Percentiles rank a stretch among this genome's conserved stretches.
Conservation (phyloP, 2,888 invertebrate genomes). For the Incurvaria masculella region DNA sequence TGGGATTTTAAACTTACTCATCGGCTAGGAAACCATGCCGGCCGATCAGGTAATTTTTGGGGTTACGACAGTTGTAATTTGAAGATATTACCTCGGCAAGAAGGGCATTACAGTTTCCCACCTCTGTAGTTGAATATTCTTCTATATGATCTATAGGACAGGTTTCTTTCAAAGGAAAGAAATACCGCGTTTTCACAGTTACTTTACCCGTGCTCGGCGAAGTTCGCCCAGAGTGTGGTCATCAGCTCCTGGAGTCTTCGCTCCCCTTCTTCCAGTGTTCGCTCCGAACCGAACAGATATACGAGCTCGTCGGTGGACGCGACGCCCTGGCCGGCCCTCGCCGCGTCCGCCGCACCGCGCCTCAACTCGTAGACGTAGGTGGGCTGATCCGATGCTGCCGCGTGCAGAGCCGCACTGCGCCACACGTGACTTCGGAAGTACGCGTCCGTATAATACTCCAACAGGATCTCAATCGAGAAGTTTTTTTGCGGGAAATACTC, state of each 20-base stretch:
- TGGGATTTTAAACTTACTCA: too few species aligned
- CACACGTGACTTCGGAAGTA: slow-evolving; percentile 39
- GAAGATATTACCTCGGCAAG: too few species aligned
- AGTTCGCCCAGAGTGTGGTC: slow-evolving; percentile 36
- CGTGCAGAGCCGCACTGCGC: slow-evolving; percentile 31
- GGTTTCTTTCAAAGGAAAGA: too few species aligned
- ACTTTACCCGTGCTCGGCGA: slow-evolving; percentile 42
- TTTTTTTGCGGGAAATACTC: slow-evolving; percentile 32
- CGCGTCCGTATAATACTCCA: slow-evolving; percentile 42
- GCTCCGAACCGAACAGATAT: slow-evolving; percentile 30
- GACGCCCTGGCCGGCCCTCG: slow-evolving; percentile 30
- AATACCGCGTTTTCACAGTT: too few species aligned
- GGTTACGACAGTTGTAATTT: too few species aligned
- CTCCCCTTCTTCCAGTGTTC: slow-evolving; percentile 28
- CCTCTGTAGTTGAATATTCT: too few species aligned
- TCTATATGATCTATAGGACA: too few species aligned
- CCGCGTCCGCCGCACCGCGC: too few species aligned
- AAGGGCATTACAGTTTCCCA: too few species aligned
- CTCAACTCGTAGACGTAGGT: slow-evolving; percentile 44
- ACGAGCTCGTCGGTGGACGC: slow-evolving; percentile 37
- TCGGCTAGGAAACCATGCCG: too few species aligned
- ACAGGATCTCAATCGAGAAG: slow-evolving; percentile 24
- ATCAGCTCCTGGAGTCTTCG: slow-evolving; percentile 27
- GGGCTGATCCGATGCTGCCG: slow-evolving; percentile 20
- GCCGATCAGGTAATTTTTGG: too few species aligned